A percentile compares a stretch with the other conserved stretches of the same genome.
These are phyloP conservation scores for Pristis pectinata DNA, from an alignment of 2,797 vertebrate genomes.

Conservation along the genomic window DNA sequence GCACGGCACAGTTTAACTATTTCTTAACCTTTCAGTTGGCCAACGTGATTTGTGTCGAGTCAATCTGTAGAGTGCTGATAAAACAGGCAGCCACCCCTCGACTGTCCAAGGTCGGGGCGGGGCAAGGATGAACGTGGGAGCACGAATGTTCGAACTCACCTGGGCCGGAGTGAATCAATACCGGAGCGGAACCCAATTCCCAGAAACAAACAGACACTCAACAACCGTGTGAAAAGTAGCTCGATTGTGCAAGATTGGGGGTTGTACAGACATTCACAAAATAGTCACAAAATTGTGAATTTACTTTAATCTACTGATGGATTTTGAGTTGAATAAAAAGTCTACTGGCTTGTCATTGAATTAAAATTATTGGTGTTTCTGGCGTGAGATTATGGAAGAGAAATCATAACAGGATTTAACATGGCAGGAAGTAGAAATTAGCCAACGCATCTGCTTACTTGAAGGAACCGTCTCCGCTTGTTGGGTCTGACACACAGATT, in stretches of 20 bases:
- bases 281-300: no score
- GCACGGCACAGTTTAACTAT: background rate
- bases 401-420: background rate
- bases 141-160: constrained; percentile 31
- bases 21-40: background rate
- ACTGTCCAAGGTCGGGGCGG: background rate
- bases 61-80: background rate
- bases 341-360: background rate
- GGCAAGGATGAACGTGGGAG: constrained; percentile 41
- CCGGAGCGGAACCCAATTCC: background rate
- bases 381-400: background rate
- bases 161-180: constrained; percentile 16
- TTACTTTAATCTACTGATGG: background rate
- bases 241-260: background rate
- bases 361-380: background rate
- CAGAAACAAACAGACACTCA: constrained; percentile 43
- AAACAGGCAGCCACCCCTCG: background rate
- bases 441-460: background rate
- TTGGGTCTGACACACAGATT: background rate
- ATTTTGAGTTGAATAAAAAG: background rate
- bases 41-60: background rate
- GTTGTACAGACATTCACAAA: no score
- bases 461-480: no score
- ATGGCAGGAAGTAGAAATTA: background rate
- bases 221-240: background rate